Base-by-base conservation (phyloP, 2,797 vertebrate genomes). In the Loriculus beryllinus region DNA sequence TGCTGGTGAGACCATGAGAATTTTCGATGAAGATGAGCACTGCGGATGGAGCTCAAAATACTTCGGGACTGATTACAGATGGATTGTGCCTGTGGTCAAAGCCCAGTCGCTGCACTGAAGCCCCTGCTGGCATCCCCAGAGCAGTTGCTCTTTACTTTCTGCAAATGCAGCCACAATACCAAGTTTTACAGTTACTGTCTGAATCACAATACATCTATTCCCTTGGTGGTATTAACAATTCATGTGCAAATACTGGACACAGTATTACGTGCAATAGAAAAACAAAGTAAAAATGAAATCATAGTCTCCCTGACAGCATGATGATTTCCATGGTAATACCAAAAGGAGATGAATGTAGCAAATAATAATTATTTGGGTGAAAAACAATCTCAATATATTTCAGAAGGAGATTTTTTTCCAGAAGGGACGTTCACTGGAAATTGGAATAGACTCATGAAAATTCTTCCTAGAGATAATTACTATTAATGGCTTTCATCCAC, bases 1-100 rank as follows among this genome's bases (percentile, higher is more conserved):
- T 96, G 94, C 94, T 95, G 96, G 95, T n/a, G 80, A 88, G 65
- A 59, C 9, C 80, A 31, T 16, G 35, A 60, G 7, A 47, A 22
- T 5, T n/a, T 70, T 3, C 11, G 0, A 2, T 20, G 3, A 7
- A 31, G 64, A 54, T 1, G 28, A 64, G 22, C 69, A 0, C 28
- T 2, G 82, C 29, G 3, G 62, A n/a, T 37, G 33, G 71, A 65
- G 56, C 10, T 23, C 12, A 37, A 40, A 42, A 6, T 6, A 3
- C 59, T 13, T 2, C 3, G 13, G 70, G 52, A 18, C 16, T 0
- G 12, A 2, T 4, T 3, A 15, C 1, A 26, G 68, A 26, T 5
- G 7, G 47, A 56, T 47, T 25, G 0, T 12, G 20, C 23, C 65
- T 14, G 29, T 10, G 25, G 43, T 54, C 80, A 37, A 13, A 57